phyloP scores from a whole-genome alignment of 2,113 vertebrate genomes.

The Scomber scombrus region DNA sequence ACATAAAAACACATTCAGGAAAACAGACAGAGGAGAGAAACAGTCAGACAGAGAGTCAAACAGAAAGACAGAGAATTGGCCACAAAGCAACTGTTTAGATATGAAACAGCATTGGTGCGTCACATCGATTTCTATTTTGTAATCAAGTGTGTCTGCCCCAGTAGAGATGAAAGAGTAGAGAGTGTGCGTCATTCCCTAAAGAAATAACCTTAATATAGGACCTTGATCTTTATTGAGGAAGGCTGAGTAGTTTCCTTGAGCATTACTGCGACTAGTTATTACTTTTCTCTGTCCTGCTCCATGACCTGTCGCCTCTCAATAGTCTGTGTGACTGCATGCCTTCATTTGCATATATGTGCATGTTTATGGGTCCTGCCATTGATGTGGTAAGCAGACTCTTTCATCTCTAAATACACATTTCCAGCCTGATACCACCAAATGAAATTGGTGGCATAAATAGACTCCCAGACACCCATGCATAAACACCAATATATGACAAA shows the following conservation, averaged over 20 bases:
- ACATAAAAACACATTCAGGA: not conserved
- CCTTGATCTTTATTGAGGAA: conserved; percentile 17
- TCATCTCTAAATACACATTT: conserved; percentile 56
- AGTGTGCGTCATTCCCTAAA: conserved; percentile 7
- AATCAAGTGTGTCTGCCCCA: conserved; percentile 23
- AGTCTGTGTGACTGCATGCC: conserved; percentile 2
- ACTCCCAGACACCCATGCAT: conserved; percentile 26
- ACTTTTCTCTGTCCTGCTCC: conserved; percentile 10
- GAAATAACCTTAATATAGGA: conserved; percentile 45
- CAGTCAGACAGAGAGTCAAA: not conserved
- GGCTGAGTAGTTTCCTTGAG: conserved; percentile 35
- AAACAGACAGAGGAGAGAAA: conserved; percentile 3
- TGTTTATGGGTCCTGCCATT: conserved; percentile 36
- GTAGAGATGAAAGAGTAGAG: conserved; percentile 12
- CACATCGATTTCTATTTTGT: conserved; percentile 46
- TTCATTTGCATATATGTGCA: conserved; percentile 48
- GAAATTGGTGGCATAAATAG: conserved; percentile 51
- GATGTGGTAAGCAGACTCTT: conserved; percentile 35
- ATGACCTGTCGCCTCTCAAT: conserved; percentile 40
- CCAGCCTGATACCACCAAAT: conserved; percentile 40
- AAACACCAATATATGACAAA: conserved; percentile 9
- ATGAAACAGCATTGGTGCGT: not conserved
- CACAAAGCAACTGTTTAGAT: not conserved
- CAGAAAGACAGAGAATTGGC: not conserved
- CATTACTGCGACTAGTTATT: conserved; percentile 33